Evolutionary conservation across 2,888 invertebrate genomes (phyloP).

Genomic region (Mimumesa dahlbomi): DNA sequence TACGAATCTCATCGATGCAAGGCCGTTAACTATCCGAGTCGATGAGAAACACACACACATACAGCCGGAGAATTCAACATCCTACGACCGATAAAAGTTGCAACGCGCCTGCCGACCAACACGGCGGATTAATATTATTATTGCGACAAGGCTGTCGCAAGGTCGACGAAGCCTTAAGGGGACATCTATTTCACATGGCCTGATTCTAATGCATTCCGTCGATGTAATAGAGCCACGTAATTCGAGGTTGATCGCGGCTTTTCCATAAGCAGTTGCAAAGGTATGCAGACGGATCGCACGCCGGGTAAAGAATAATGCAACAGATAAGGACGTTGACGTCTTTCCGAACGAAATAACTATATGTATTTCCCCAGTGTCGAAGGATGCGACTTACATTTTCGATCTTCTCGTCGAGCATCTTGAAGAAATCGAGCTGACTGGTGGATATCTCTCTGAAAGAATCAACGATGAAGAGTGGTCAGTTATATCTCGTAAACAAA

Average conservation of each 20-base stretch:
- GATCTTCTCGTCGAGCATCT: conserved; percentile 95
- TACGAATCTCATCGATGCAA: conserved; percentile 1
- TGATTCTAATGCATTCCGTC: conserved; percentile 33
- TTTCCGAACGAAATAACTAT: too few relatives aligned
- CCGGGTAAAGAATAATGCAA: too few relatives aligned
- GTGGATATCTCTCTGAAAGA: conserved; percentile 91
- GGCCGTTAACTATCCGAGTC: background rate
- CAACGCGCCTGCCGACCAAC: conserved; percentile 2
- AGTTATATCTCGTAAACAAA: conserved; percentile 10
- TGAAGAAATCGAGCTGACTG: conserved; percentile 96
- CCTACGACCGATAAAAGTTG: conserved; percentile 16
- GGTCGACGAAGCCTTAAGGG: conserved; percentile 54
- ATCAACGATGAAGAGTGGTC: conserved; percentile 17
- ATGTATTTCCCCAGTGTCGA: background rate
- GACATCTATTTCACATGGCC: conserved; percentile 42
- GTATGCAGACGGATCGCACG: too few relatives aligned
- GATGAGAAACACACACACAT: too few relatives aligned
- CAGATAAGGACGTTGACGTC: too few relatives aligned
- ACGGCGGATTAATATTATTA: conserved; percentile 48
- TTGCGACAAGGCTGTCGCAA: conserved; percentile 45
- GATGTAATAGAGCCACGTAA: conserved; percentile 27
- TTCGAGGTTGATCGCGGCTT: conserved; percentile 26
- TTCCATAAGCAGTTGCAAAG: conserved; percentile 2
- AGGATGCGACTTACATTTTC: conserved; percentile 86
- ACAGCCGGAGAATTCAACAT: conserved; percentile 2